Evolutionary conservation across 2,888 invertebrate species (phyloP).

Genomic region (Zaprionus lineosus): DNA sequence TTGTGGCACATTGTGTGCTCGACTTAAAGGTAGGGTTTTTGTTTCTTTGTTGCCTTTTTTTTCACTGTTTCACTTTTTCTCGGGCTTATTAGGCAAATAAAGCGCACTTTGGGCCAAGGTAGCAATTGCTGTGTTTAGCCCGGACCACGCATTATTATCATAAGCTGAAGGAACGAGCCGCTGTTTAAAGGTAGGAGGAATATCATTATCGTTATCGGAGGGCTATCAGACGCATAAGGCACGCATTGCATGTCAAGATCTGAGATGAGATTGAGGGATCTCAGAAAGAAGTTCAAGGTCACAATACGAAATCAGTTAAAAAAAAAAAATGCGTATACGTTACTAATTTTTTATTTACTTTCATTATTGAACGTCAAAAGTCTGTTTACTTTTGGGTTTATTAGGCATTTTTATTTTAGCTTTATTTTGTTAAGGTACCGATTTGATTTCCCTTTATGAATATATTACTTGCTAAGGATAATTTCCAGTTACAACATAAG

Average conservation of each 20-base stretch:
- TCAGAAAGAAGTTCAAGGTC: not conserved
- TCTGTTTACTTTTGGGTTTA: too few species aligned
- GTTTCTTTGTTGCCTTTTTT: slow-evolving; percentile 14
- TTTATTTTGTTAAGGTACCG: too few species aligned
- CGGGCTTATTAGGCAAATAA: slow-evolving; percentile 72
- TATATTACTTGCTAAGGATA: too few species aligned
- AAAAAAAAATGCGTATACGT: too few species aligned
- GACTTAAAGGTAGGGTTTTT: slow-evolving; percentile 41
- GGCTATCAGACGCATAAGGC: slow-evolving; percentile 37
- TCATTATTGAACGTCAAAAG: too few species aligned
- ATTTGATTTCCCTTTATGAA: too few species aligned
- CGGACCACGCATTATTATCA: slow-evolving; percentile 69
- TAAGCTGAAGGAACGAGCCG: slow-evolving; percentile 38
- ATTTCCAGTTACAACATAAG: too few species aligned
- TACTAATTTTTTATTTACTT: too few species aligned
- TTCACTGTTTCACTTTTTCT: slow-evolving; percentile 8
- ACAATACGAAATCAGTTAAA: not conserved
- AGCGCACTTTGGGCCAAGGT: slow-evolving; percentile 46
- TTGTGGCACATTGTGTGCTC: slow-evolving; percentile 64
- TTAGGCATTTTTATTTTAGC: too few species aligned
- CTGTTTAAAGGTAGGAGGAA: slow-evolving; percentile 18
- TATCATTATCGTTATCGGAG: slow-evolving; percentile 49
- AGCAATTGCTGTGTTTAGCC: slow-evolving; percentile 57
- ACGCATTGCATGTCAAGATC: slow-evolving; percentile 21
- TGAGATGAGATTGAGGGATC: slow-evolving; percentile 6